Evolutionary conservation across 64 coral and sea anemone genomes (phyloP).

Genomic region (Hydrozoanthus tunicans): DNA sequence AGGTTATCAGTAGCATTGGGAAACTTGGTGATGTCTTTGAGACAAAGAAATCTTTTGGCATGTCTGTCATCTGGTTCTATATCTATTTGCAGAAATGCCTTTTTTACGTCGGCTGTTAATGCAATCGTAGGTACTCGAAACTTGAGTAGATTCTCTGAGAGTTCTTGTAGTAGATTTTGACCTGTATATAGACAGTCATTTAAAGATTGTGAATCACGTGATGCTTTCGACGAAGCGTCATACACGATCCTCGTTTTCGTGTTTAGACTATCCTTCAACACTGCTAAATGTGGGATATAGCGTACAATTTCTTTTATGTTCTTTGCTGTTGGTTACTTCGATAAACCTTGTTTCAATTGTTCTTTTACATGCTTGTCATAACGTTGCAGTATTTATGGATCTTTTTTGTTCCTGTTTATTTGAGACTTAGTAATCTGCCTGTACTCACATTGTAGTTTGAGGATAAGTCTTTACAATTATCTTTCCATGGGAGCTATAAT

Average conservation of each 20-base stretch:
- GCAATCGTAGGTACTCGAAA: conserved; percentile 15
- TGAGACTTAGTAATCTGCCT: background rate
- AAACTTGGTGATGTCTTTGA: conserved; percentile 1
- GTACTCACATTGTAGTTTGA: conserved; percentile 7
- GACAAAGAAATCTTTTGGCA: conserved; percentile 3
- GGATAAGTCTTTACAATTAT: conserved; percentile 8
- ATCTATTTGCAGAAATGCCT: conserved; percentile 25
- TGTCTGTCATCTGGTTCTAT: conserved; percentile 8
- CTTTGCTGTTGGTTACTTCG: conserved; percentile 2
- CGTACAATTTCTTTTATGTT: conserved; percentile 14
- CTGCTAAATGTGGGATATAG: background rate
- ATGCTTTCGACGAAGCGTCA: conserved; percentile 14
- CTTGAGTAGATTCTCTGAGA: conserved; percentile 21
- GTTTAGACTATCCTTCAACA: conserved; percentile 7
- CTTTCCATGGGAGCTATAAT: conserved; percentile 32
- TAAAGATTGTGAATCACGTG: background rate
- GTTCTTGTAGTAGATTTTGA: conserved; percentile 31
- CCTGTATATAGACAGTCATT: conserved; percentile 1
- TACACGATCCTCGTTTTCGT: conserved; percentile 3
- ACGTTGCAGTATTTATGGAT: conserved; percentile 18
- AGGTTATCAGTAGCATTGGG: background rate
- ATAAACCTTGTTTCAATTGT: conserved; percentile 9
- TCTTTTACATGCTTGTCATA: conserved; percentile 21
- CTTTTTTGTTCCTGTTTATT: conserved; percentile 3
- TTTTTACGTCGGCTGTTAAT: background rate